A percentile compares a stretch with the other conserved stretches of the same genome.
phyloP scores from a whole-genome alignment of 2,797 vertebrate species.

The Chelonia mydas region DNA sequence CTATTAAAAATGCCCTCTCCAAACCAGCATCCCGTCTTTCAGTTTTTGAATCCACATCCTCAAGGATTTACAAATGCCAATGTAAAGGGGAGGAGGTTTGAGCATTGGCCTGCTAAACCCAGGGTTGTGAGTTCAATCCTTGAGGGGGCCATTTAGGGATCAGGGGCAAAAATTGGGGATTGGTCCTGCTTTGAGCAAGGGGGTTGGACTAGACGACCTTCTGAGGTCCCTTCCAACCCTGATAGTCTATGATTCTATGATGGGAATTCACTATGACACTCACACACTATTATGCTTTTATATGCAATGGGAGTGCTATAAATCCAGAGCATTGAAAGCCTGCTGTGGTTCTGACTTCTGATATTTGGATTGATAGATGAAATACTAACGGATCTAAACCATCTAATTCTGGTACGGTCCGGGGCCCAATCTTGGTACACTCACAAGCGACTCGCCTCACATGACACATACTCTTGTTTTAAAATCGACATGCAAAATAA shows the following conservation, averaged over 20 bases:
- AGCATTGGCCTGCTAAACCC: no score
- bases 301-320: neutral
- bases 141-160: no score
- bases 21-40: neutral
- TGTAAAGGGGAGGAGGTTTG: no score
- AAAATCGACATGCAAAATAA: neutral
- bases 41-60: conserved; percentile 30
- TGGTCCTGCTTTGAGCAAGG: no score
- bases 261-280: conserved; percentile 55
- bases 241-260: neutral
- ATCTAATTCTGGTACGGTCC: neutral
- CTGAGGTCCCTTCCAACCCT: no score
- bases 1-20: conserved; percentile 1
- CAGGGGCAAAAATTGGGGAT: no score
- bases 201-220: no score
- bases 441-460: neutral
- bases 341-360: neutral
- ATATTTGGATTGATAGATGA: neutral
- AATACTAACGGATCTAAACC: neutral
- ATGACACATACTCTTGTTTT: neutral
- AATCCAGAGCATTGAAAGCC: neutral
- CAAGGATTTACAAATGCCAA: conserved; percentile 23
- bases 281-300: conserved; percentile 39
- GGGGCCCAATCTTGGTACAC: neutral
- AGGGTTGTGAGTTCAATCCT: no score